phyloP scores from a whole-genome alignment of 1,140 invertebrate species.

The Lutraria rhynchaena region DNA sequence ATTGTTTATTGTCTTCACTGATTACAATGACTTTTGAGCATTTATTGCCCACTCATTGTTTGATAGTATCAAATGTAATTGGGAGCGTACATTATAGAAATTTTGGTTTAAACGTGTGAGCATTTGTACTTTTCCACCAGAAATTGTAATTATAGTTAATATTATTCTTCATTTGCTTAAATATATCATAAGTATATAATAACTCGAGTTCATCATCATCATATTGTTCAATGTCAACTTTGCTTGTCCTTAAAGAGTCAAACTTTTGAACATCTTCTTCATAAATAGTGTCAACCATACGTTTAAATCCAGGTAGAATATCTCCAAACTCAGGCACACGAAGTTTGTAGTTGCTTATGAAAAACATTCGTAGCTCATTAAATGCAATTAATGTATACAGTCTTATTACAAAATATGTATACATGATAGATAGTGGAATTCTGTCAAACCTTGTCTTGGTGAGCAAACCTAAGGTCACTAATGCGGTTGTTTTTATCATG shows the following conservation, averaged over 20 bases:
- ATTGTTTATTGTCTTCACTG: no score
- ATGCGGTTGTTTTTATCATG: conserved; percentile 4
- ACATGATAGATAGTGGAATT: neutral
- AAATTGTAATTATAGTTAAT: neutral
- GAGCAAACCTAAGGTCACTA: neutral
- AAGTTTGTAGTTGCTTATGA: conserved; percentile 26
- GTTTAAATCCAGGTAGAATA: conserved; percentile 46
- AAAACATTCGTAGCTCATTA: neutral
- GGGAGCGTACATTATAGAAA: no score
- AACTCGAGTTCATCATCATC: conserved; percentile 1
- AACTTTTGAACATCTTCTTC: neutral
- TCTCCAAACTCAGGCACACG: conserved; percentile 27
- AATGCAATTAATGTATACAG: neutral
- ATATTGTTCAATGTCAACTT: neutral
- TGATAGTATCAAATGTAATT: no score
- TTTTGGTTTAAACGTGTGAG: no score
- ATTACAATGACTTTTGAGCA: no score
- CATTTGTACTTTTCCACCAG: neutral
- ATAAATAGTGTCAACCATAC: neutral
- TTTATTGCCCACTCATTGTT: no score
- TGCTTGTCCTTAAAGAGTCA: neutral
- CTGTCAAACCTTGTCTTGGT: neutral
- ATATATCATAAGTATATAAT: neutral
- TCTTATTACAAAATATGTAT: neutral
- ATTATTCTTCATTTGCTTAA: neutral